A percentile compares a stretch with the other conserved stretches of the same genome.
phyloP scores from a whole-genome alignment of 2,888 invertebrate species.

The Agelastica alni region DNA sequence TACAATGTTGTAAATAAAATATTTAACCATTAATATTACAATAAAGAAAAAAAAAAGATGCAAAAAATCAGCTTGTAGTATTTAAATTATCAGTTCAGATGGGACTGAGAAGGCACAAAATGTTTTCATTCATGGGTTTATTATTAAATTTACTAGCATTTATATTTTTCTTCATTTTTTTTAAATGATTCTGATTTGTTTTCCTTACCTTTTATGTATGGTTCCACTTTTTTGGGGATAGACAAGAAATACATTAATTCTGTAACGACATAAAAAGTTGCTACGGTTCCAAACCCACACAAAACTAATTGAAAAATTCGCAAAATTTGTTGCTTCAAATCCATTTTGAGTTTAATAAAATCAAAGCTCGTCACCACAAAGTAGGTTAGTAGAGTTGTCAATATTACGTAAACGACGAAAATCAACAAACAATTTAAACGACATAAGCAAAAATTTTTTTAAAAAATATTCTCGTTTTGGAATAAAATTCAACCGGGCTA shows the following conservation, averaged over 20 bases:
- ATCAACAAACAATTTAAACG: background rate
- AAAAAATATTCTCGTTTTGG: no score
- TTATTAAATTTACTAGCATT: no score
- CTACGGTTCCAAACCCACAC: conserved; percentile 56
- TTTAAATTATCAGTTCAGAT: background rate
- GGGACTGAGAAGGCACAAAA: background rate
- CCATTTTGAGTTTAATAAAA: conserved; percentile 3
- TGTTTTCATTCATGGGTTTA: no score
- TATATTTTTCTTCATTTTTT: no score
- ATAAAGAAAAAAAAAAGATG: no score
- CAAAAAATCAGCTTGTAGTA: no score
- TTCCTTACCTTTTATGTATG: conserved; percentile 13
- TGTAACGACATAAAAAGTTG: conserved; percentile 60
- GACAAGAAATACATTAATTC: conserved; percentile 63
- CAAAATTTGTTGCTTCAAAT: conserved; percentile 14
- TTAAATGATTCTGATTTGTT: no score
- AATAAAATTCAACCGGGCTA: no score
- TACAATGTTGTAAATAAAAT: conserved; percentile 30
- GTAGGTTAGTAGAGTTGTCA: no score
- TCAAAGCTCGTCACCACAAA: background rate
- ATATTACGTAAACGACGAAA: background rate
- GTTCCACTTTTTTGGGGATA: conserved; percentile 50
- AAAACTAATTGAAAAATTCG: conserved; percentile 45
- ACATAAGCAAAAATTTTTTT: background rate
- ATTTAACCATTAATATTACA: no score